phyloP scores from a whole-genome alignment of 2,113 vertebrate genomes.

The Oreochromis niloticus region DNA sequence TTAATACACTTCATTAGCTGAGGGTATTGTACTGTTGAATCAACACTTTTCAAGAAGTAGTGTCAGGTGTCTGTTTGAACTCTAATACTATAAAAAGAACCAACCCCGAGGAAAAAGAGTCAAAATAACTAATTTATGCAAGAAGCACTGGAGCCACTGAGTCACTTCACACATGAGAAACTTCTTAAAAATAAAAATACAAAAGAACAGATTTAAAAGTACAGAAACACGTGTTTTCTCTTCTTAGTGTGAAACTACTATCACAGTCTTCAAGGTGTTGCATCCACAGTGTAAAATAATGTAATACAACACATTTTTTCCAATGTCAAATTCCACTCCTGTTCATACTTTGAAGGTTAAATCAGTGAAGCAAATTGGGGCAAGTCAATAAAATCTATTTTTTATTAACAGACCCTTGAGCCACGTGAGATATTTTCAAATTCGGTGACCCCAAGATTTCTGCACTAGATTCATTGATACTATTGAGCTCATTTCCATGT shows the following conservation, averaged over 20 bases:
- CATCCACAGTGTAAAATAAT: not conserved
- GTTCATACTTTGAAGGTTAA: not conserved
- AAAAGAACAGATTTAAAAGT: not conserved
- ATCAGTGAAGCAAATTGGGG: not conserved
- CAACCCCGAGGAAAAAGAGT: not conserved
- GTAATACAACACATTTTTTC: not conserved
- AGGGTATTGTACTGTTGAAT: not conserved
- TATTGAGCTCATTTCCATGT: not conserved
- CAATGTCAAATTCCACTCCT: not conserved
- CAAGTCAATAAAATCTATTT: not conserved
- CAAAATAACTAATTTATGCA: not conserved
- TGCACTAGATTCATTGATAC: not conserved
- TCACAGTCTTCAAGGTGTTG: not conserved
- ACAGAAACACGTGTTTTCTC: not conserved
- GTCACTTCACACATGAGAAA: not conserved
- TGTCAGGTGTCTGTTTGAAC: not conserved
- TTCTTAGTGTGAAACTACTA: not conserved
- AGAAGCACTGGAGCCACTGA: not conserved
- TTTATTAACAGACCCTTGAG: not conserved
- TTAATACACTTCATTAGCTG: not conserved
- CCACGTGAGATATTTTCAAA: not conserved
- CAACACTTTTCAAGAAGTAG: not conserved
- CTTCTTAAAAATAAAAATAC: not conserved
- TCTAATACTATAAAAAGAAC: not conserved
- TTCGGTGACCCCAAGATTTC: not conserved